Conservation (phyloP, 2,888 invertebrate species). For the Mayetiola destructor region DNA sequence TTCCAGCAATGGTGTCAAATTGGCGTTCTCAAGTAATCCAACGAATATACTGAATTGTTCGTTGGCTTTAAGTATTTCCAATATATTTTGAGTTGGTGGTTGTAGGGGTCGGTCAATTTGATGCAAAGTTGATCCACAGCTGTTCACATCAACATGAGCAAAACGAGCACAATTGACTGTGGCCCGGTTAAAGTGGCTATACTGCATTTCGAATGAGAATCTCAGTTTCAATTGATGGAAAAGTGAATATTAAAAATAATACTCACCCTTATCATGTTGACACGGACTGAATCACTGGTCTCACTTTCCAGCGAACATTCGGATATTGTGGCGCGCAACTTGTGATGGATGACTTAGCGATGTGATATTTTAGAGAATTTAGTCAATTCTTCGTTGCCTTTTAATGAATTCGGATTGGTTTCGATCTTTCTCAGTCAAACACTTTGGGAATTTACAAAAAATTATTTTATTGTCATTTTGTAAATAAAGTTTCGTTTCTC, state of each 20-base stretch:
- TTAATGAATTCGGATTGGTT: slow-evolving; percentile 30
- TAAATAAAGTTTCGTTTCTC: too few species aligned
- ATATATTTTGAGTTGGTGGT: slow-evolving; percentile 29
- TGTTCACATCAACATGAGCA: slow-evolving; percentile 44
- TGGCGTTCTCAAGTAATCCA: slow-evolving; percentile 29
- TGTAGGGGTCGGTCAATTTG: slow-evolving; percentile 45
- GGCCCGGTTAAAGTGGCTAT: slow-evolving; percentile 42
- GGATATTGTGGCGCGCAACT: slow-evolving; percentile 43
- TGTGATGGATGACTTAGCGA: slow-evolving; percentile 40
- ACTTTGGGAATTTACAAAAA: too few species aligned
- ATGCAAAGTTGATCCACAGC: slow-evolving; percentile 53
- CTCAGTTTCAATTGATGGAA: too few species aligned
- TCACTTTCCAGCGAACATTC: slow-evolving; percentile 40
- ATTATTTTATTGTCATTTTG: too few species aligned
- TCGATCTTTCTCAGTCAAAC: slow-evolving; percentile 29
- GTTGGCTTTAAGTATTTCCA: slow-evolving; percentile 28
- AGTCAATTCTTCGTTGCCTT: slow-evolving; percentile 35
- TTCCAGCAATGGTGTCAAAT: slow-evolving; percentile 28
- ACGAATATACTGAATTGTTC: slow-evolving; percentile 33
- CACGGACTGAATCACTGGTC: slow-evolving; percentile 37
- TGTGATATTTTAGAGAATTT: slow-evolving; percentile 49
- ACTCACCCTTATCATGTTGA: too few species aligned
- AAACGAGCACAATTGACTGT: slow-evolving; percentile 54
- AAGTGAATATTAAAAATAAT: too few species aligned
- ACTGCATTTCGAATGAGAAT: slow-evolving; percentile 29